Conservation (phyloP, 2,888 invertebrate genomes). For the Amiota mariae region DNA sequence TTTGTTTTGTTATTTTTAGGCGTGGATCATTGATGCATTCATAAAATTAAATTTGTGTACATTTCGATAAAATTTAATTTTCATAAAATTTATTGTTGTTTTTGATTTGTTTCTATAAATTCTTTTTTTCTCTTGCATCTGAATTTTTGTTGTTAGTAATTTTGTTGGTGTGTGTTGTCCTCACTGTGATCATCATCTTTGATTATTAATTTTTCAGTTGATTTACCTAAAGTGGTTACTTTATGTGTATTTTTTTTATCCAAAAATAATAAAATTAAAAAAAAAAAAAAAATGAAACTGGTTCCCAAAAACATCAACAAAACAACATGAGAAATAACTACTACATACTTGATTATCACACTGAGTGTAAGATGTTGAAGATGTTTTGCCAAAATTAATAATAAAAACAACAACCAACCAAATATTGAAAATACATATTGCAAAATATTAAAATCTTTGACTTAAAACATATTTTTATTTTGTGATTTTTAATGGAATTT, state of each 20-base stretch:
- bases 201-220: slow-evolving; percentile 4
- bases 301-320: neutral
- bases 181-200: neutral
- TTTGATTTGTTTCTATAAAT: neutral
- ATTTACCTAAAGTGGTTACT: neutral
- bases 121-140: neutral
- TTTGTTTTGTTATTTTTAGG: neutral
- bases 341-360: neutral
- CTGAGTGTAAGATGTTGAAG: neutral
- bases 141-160: neutral
- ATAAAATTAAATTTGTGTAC: neutral
- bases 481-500: neutral
- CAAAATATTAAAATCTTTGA: neutral
- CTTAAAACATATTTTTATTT: neutral
- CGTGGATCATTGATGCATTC: slow-evolving; percentile 1
- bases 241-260: neutral
- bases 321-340: neutral
- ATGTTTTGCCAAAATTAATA: slow-evolving; percentile 13
- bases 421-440: too few relatives aligned
- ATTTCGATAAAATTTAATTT: neutral
- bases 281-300: neutral
- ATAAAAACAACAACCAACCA: too few relatives aligned
- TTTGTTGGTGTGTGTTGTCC: too few relatives aligned
- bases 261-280: neutral
- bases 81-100: slow-evolving; percentile 3